These are phyloP conservation scores for Phylloscopus whistleri DNA, from an alignment of 2,113 vertebrate genomes.

Conservation along the genomic window DNA sequence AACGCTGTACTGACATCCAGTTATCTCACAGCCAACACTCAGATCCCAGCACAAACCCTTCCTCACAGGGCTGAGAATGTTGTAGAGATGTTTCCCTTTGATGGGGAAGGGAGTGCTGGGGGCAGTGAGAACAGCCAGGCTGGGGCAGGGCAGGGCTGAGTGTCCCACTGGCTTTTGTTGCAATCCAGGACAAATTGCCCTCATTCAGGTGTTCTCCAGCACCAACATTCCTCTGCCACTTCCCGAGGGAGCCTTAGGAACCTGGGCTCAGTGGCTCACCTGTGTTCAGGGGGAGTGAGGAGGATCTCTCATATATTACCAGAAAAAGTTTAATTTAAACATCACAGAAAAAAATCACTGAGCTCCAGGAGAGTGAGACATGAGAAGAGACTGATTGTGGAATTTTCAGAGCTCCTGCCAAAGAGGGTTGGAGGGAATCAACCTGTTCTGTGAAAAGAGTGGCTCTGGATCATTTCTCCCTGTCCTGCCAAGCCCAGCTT, in stretches of 20 bases:
- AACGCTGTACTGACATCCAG: background rate
- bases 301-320: background rate
- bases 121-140: background rate
- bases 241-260: background rate
- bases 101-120: background rate
- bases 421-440: accelerated
- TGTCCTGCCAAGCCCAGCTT: background rate
- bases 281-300: background rate
- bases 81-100: background rate
- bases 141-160: background rate
- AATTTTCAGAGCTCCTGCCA: background rate
- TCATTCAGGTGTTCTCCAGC: background rate
- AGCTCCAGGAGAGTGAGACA: background rate
- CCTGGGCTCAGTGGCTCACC: background rate
- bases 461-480: background rate
- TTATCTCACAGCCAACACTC: background rate
- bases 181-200: background rate
- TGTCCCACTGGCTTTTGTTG: background rate
- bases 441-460: too few species aligned
- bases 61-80: background rate
- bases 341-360: background rate
- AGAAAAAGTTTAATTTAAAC: background rate
- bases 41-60: background rate
- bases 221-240: background rate
- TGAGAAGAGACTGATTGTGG: background rate